Percentiles rank a stretch among this genome's conserved stretches.
phyloP scores from a whole-genome alignment of 2,888 invertebrate genomes.

The Rambutsinella grinnellia region DNA sequence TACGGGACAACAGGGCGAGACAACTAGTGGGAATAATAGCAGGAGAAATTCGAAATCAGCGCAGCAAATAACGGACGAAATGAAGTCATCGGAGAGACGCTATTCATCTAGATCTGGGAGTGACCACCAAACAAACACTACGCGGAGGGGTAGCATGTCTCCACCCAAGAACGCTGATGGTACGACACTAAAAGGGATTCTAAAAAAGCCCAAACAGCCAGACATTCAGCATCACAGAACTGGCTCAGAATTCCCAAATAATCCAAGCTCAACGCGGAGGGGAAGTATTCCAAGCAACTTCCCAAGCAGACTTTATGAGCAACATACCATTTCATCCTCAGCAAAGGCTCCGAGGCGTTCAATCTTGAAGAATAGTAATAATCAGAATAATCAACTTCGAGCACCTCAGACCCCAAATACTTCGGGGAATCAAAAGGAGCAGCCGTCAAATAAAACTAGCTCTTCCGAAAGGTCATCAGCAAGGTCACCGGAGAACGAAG shows the following conservation, averaged over 20 bases:
- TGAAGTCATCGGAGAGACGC: slow-evolving; percentile 20
- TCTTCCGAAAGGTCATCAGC: slow-evolving; percentile 32
- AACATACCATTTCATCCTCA: slow-evolving; percentile 56
- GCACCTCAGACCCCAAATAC: not conserved
- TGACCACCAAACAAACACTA: not conserved
- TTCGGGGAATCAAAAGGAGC: slow-evolving; percentile 13
- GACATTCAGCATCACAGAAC: not conserved
- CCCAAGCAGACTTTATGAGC: slow-evolving; percentile 45
- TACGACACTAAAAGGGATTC: slow-evolving; percentile 50
- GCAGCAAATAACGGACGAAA: slow-evolving; percentile 49
- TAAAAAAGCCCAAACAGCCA: slow-evolving; percentile 51
- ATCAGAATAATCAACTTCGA: not conserved
- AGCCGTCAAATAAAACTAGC: slow-evolving; percentile 1
- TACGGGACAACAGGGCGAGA: slow-evolving; percentile 31
- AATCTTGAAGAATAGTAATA: slow-evolving; percentile 48
- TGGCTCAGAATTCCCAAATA: slow-evolving; percentile 20
- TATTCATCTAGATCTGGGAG: not conserved
- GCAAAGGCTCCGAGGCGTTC: slow-evolving; percentile 54
- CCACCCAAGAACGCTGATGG: slow-evolving; percentile 49
- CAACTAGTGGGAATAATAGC: slow-evolving; percentile 38
- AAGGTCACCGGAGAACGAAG: slow-evolving; percentile 42
- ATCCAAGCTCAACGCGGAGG: slow-evolving; percentile 27
- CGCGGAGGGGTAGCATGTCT: slow-evolving; percentile 39
- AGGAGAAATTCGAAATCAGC: slow-evolving; percentile 43
- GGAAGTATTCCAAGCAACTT: slow-evolving; percentile 58